phyloP scores from a whole-genome alignment of 2,888 invertebrate genomes.

The Uropetala carovei region DNA sequence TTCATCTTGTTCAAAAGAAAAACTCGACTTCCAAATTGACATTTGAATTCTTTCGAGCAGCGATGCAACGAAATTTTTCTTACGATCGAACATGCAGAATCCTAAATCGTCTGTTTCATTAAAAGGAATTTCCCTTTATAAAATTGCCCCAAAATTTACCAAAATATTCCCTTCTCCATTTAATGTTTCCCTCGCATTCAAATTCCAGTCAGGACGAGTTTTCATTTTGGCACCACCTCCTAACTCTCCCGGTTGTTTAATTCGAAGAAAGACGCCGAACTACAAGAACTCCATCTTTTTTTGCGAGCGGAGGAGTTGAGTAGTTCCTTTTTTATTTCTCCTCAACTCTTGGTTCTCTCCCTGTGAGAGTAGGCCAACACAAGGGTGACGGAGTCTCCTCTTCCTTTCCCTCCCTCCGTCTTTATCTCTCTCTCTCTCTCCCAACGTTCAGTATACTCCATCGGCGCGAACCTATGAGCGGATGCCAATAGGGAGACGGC shows the following conservation, averaged over 20 bases:
- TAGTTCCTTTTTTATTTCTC: too few species aligned
- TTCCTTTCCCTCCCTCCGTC: too few species aligned
- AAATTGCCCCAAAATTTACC: background rate
- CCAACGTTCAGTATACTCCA: background rate
- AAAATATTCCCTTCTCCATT: background rate
- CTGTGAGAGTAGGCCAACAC: background rate
- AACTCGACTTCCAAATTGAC: too few species aligned
- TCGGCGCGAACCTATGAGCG: background rate
- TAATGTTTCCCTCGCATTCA: background rate
- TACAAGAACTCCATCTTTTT: too few species aligned
- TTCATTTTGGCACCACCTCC: constrained; percentile 6
- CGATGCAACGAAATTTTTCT: too few species aligned
- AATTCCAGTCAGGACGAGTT: background rate
- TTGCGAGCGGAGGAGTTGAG: too few species aligned
- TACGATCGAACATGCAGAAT: too few species aligned
- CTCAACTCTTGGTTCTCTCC: too few species aligned
- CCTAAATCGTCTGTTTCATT: too few species aligned
- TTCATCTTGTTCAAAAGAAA: too few species aligned
- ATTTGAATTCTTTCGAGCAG: too few species aligned
- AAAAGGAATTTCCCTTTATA: background rate
- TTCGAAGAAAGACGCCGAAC: background rate
- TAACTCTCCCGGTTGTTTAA: background rate
- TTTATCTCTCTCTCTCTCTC: too few species aligned
- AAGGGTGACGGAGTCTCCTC: background rate
- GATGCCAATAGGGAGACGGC: background rate